Base-by-base conservation (phyloP, 2,113 vertebrate species). In the Thinocorus orbignyianus region DNA sequence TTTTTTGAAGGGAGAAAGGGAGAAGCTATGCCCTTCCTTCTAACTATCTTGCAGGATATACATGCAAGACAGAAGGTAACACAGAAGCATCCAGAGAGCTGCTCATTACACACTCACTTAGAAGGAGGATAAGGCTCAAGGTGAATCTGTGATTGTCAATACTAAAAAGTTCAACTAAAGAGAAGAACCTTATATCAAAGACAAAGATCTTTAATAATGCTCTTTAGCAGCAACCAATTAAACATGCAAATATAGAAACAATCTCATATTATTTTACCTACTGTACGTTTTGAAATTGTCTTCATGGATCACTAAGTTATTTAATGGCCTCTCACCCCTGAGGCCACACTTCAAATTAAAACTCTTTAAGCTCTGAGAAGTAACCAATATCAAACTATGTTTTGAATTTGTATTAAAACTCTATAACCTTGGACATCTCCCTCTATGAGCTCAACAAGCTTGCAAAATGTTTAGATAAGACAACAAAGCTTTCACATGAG, bases 281-380 rank as follows among this genome's bases (percentile, higher is more conserved):
- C 64, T 87, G 46, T 92, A 97, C 33, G 80, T 94, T 96, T 94
- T 95, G 35, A 97, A 94, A 94, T 95, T 93, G 37, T 95, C 88
- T 97, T 96, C 90, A 94, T 89, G 90, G 92, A 96, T 97, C 95
- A 93, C 85, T 95, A 94, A 68, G 58, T 88, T 96, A 91, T 93
- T 96, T 97, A 97, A 96, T 96, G 86, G 70, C 71, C 92, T 97
- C 96, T 97, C 90, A 97, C 55, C 74, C 89, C 65, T 61, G 76
- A 97, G 87, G 93, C 81, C 70, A 85, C 65, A 86, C 55, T 96
- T 93, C 77, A 97, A 97, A 96, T 97, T 95, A 96, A 92, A 96
- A 88, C 48, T 93, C 51, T 81, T n/a, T 82, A 81, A 93, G 48
- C 33, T 95, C 87, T 97, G 73, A 98, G 85, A 90, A 96, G 86